Evolutionary conservation across 2,113 vertebrate genomes (phyloP), one percentile per base, ranked within the genome.

Genomic region (Motacilla tschutschensis): DNA sequence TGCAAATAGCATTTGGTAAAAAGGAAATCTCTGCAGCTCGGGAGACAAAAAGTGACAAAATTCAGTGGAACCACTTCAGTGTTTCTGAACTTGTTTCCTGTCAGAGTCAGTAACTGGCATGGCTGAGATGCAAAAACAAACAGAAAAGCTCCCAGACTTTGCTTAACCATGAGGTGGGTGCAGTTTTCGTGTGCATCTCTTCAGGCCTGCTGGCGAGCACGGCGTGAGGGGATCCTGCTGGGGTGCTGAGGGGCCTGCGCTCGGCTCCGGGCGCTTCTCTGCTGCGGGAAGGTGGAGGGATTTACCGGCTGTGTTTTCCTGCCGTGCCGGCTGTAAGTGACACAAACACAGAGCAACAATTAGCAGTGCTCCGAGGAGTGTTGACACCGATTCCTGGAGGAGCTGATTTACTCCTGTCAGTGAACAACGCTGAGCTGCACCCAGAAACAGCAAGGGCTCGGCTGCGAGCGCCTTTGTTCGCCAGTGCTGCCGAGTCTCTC

Each of bases 401-500:
- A 87, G 71, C 8, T 12, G 57, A 78, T 94, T 87, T 93, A 33
- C 64, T 88, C 82, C 69, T 94, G 70, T 94, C 94, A 94, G 41
- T 87, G 94, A 96, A 94, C 83, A 92, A 70, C 57, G 43, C 54
- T 70, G 53, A 88, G 80, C 64, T 93, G 79, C 64, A 64, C 53
- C 40, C 7, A 76, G 55, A 53, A 91, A 53, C 83, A 89, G 17
- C 60, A 57, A 81, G 75, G 73, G 65, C 91, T 87, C 57, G 72
- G 47, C 21, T 24, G 36, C 44, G 93, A 87, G 86, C 93, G 83
- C 60, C 83, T 93, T 92, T 93, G 59, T 93, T 94, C 26, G 5
- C 6, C 7, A 76, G 40, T n/a, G 66, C 75, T 94, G 97, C 96
- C 98, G 97, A 98, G 95, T 96, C 97, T 93, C 95, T 96, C 98